These are phyloP conservation scores for Leptopilina boulardi DNA, from an alignment of 1,140 invertebrate species.

Conservation along the genomic window DNA sequence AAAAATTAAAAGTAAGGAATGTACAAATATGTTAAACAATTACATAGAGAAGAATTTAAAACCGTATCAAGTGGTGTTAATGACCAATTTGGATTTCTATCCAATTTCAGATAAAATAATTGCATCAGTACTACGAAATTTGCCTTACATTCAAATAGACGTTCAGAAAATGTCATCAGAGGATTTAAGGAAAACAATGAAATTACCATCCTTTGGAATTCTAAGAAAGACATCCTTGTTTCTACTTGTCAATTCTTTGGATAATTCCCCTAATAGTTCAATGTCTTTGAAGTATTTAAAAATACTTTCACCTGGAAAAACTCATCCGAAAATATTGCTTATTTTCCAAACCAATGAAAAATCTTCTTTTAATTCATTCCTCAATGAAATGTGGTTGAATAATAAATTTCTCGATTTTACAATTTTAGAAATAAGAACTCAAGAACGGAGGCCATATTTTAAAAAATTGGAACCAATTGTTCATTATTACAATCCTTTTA, in stretches of 20 bases:
- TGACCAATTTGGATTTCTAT: background rate
- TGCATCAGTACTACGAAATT: background rate
- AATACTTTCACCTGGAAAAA: background rate
- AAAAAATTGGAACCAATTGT: background rate
- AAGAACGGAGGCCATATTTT: too few relatives aligned
- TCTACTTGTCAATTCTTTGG: background rate
- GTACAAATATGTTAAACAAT: background rate
- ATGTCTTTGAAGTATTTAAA: background rate
- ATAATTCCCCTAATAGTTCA: too few relatives aligned
- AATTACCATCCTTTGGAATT: background rate
- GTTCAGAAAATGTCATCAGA: background rate
- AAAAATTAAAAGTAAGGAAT: background rate
- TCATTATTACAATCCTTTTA: background rate
- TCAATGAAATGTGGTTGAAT: background rate
- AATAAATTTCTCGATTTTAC: background rate
- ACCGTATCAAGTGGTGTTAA: background rate
- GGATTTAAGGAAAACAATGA: background rate
- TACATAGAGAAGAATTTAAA: background rate
- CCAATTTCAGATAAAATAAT: background rate
- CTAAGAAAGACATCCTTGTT: background rate
- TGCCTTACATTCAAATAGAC: background rate
- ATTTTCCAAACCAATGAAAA: background rate
- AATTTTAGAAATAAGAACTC: background rate
- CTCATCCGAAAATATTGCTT: background rate
- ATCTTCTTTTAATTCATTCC: background rate